These are phyloP conservation scores for Dryocosmus kuriphilus DNA, from an alignment of 2,888 invertebrate species.

Conservation along the genomic window DNA sequence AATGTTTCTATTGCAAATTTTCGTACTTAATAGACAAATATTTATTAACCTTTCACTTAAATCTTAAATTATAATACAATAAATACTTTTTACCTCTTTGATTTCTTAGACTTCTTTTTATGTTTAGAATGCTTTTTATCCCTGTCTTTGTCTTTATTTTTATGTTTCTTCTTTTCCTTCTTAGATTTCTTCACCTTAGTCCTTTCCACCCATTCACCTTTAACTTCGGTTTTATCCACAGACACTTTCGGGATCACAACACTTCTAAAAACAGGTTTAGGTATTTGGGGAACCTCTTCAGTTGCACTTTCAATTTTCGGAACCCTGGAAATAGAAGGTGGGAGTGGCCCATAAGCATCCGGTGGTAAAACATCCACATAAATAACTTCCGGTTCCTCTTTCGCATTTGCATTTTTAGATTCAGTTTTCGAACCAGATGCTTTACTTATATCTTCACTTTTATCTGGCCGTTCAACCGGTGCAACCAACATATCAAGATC, in stretches of 20 bases:
- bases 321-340: constrained; percentile 77
- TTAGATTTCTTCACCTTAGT: constrained; percentile 67
- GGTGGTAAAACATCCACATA: constrained; percentile 48
- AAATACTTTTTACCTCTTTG: constrained; percentile 55
- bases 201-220: constrained; percentile 69
- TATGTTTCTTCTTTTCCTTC: constrained; percentile 73
- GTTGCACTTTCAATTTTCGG: constrained; percentile 50
- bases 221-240: constrained; percentile 37
- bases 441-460: neutral
- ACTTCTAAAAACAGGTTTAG: constrained; percentile 64
- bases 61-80: constrained; percentile 28
- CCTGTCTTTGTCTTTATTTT: constrained; percentile 60
- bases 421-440: constrained; percentile 21
- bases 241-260: constrained; percentile 60
- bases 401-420: neutral
- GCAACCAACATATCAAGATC: constrained; percentile 80
- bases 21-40: neutral
- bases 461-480: constrained; percentile 46
- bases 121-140: constrained; percentile 65
- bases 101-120: constrained; percentile 71
- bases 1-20: constrained; percentile 74
- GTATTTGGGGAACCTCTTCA: neutral
- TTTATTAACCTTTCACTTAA: neutral
- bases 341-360: constrained; percentile 81
- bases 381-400: constrained; percentile 27